Percentiles rank a stretch among this genome's conserved stretches.
Conservation (phyloP, 2,797 vertebrate genomes). For the Florisuga fusca region DNA sequence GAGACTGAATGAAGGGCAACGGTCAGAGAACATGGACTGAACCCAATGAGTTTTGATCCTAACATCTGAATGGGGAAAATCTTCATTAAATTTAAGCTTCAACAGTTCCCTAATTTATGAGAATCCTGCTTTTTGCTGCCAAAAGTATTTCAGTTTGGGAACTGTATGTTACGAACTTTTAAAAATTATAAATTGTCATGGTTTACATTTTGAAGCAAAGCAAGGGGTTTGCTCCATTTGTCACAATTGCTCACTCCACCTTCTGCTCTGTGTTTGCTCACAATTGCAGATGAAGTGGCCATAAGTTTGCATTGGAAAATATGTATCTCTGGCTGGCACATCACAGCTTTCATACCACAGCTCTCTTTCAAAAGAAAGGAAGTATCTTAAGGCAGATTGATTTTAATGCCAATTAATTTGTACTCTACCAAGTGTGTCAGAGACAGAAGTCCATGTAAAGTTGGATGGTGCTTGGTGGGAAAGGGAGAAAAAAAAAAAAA, state of each 20-base stretch:
- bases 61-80: neutral
- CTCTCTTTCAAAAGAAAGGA: neutral
- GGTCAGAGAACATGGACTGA: constrained; percentile 9
- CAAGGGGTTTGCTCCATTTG: neutral
- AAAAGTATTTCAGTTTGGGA: neutral
- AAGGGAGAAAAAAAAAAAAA: neutral
- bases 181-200: neutral
- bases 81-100: neutral
- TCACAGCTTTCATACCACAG: neutral
- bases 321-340: neutral
- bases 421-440: neutral
- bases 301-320: neutral
- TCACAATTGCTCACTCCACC: neutral
- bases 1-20: neutral
- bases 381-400: neutral
- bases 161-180: accelerated
- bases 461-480: neutral
- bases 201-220: neutral
- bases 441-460: neutral
- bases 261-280: neutral
- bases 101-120: neutral
- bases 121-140: neutral
- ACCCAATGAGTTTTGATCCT: neutral
- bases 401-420: neutral
- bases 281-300: neutral